Evolutionary conservation across 2,113 vertebrate genomes (phyloP).

Genomic region (Hippoglossus stenolepis): DNA sequence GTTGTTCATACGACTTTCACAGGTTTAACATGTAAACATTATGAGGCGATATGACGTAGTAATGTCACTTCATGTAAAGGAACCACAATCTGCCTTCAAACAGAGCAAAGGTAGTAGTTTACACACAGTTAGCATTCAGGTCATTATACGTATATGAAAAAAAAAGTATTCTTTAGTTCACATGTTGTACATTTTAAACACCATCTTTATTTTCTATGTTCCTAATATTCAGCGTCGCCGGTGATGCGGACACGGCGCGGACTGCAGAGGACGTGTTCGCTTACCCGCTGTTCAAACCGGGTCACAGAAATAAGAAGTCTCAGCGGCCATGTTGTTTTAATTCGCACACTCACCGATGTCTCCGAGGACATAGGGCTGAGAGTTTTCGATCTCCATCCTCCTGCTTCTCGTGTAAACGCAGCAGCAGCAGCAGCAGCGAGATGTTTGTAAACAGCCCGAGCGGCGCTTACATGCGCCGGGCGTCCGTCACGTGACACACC

Average conservation of each 20-base stretch:
- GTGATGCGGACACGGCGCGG: not conserved
- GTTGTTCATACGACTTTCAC: no score
- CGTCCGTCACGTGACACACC: slow-evolving; percentile 35
- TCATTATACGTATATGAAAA: no score
- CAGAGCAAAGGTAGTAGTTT: no score
- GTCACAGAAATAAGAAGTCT: not conserved
- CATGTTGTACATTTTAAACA: no score
- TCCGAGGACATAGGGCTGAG: slow-evolving; percentile 76
- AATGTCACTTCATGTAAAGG: no score
- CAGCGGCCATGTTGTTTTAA: no score
- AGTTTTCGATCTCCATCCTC: slow-evolving; percentile 61
- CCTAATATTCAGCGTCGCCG: not conserved
- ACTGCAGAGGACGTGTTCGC: not conserved
- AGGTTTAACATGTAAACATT: no score
- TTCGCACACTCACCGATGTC: slow-evolving; percentile 77
- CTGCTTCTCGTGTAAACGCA: not conserved
- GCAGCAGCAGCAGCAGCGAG: not conserved
- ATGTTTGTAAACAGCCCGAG: slow-evolving; percentile 3
- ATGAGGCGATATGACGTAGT: no score
- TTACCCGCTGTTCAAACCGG: not conserved
- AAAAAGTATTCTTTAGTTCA: no score
- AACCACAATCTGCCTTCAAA: no score
- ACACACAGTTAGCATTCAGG: no score
- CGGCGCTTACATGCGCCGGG: not conserved
- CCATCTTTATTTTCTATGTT: not conserved